phyloP scores from a whole-genome alignment of 2,888 invertebrate species.

The Ceriagrion tenellum region DNA sequence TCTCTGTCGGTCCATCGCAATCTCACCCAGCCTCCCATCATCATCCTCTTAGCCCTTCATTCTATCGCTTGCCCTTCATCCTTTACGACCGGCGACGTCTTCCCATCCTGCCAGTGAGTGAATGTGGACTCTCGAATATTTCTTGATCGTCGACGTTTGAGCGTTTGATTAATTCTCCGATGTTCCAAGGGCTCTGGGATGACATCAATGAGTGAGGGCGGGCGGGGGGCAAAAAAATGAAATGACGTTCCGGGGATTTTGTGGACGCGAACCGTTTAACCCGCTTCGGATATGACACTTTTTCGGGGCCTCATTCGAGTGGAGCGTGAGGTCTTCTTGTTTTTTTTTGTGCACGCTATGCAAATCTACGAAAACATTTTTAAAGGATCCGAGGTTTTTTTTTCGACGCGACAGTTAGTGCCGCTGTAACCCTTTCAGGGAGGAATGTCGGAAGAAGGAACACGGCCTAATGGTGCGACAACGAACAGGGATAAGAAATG shows the following conservation, averaged over 20 bases:
- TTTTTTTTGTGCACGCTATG: neutral
- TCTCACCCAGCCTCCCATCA: too few relatives aligned
- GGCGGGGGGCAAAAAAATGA: neutral
- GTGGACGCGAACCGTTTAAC: neutral
- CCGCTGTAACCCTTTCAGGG: neutral
- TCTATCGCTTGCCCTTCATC: neutral
- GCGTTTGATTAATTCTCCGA: constrained; percentile 7
- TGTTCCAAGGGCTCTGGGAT: neutral
- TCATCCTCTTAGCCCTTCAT: too few relatives aligned
- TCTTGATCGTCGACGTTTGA: neutral
- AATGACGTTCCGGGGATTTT: neutral
- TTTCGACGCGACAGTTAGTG: neutral
- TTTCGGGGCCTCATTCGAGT: neutral
- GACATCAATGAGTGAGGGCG: neutral
- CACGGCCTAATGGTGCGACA: too few relatives aligned
- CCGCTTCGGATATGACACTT: neutral
- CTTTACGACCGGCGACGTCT: neutral
- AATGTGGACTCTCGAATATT: neutral
- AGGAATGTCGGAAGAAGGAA: too few relatives aligned
- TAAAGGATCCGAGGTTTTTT: neutral
- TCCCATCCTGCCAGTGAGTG: neutral
- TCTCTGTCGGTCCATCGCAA: too few relatives aligned
- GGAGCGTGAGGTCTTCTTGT: neutral
- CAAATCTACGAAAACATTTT: neutral
- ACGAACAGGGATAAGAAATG: too few relatives aligned